Percentiles rank a stretch among this genome's conserved stretches.
phyloP scores from a whole-genome alignment of 1,140 invertebrate genomes.

The Akabosia matsudoensis region DNA sequence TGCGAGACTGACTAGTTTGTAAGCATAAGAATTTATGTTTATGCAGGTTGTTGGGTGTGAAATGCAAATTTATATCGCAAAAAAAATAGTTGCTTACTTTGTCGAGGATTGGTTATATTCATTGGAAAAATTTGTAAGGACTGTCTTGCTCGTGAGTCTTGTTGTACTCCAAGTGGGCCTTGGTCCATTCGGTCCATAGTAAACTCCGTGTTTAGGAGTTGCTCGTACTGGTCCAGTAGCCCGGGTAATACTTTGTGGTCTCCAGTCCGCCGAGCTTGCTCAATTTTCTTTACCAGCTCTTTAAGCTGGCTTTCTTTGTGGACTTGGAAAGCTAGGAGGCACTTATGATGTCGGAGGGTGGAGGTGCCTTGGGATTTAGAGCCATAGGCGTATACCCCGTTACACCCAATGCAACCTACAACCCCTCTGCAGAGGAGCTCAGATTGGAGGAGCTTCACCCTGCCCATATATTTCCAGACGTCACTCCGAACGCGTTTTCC shows the following conservation, averaged over 20 bases:
- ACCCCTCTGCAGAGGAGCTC: conserved; percentile 28
- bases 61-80: too few relatives aligned
- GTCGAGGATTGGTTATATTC: too few relatives aligned
- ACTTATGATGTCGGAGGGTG: conserved; percentile 39
- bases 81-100: too few relatives aligned
- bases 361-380: conserved; percentile 38
- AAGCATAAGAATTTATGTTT: too few relatives aligned
- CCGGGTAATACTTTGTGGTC: not conserved
- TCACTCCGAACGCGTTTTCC: conserved; percentile 34
- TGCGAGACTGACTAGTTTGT: too few relatives aligned
- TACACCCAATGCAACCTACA: conserved; percentile 34
- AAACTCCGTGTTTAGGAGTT: not conserved
- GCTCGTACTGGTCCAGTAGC: not conserved
- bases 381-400: conserved; percentile 32
- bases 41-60: too few relatives aligned
- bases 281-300: not conserved
- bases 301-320: conserved; percentile 20
- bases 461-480: conserved; percentile 40
- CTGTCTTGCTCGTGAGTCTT: too few relatives aligned
- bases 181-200: not conserved
- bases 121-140: too few relatives aligned
- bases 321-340: conserved; percentile 35
- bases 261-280: not conserved
- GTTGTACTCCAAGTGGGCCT: too few relatives aligned
- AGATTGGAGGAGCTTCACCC: conserved; percentile 9